These are phyloP conservation scores for Sapajus apella DNA, from an alignment of 2,113 vertebrate genomes.

Conservation along the genomic window DNA sequence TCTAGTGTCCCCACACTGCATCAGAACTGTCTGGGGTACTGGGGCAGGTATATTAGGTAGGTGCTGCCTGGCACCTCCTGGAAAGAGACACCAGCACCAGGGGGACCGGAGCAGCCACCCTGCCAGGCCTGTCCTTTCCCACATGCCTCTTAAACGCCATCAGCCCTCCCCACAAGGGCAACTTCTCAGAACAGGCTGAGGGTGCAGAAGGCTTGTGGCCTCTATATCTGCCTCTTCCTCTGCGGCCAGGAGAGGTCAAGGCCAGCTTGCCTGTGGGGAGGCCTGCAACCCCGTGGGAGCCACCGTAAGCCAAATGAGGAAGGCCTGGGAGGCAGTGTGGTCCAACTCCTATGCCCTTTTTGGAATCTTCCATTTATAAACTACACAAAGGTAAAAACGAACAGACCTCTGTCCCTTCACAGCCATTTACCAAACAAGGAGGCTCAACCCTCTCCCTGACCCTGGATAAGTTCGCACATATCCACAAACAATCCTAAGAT, in stretches of 20 bases:
- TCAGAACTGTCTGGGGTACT: fast-evolving
- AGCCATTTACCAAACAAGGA: neutral
- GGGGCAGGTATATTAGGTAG: neutral
- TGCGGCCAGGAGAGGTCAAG: neutral
- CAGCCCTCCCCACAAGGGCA: fast-evolving
- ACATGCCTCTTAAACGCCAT: too few relatives aligned
- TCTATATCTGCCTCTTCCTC: neutral
- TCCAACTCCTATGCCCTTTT: neutral
- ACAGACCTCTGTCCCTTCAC: neutral
- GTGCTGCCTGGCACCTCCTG: neutral
- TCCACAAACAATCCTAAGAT: neutral
- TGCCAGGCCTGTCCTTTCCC: neutral
- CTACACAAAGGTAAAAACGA: neutral
- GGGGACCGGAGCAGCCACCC: neutral
- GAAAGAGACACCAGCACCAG: neutral
- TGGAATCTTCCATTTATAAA: neutral
- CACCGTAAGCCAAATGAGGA: neutral
- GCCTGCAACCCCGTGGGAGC: neutral
- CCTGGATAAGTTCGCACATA: neutral
- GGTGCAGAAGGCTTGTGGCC: neutral
- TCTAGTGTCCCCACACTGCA: fast-evolving
- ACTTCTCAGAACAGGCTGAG: neutral
- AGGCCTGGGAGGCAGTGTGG: neutral
- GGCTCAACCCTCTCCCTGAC: neutral
- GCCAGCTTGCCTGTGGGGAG: neutral